Base-by-base conservation (phyloP, 1,140 invertebrate species). In the Choristoneura fumiferana region DNA sequence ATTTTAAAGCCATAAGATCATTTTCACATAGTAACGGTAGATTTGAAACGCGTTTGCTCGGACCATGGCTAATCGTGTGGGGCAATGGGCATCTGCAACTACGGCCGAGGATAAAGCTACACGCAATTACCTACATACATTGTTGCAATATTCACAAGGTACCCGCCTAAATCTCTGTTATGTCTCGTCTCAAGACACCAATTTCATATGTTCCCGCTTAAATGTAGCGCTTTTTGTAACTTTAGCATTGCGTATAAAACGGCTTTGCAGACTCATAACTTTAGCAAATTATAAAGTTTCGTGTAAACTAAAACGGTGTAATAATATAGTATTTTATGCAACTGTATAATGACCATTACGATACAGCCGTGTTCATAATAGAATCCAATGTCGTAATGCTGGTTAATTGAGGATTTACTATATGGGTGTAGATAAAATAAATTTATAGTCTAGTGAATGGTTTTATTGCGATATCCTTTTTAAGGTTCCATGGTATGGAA, bases 191-290 rank as follows among this genome's bases (percentile, higher is more conserved):
- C 43, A 29, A 29, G 43, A n/a, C 43, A n/a, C 13, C 22, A n/a
- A 13, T 49, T 49, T 49, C 12, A 49, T 4, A 49, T 13, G 18
- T 22, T 15, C 43, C 15, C 17, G 15, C n/a, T 0, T 49, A 49
- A 49, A 17, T 22, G 43, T 4, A 49, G n/a, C 43, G 18, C 43
- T 13, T 49, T 49, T 49, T 49, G 43, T 49, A 49, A 49, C 22
- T 49, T 49, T 0, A 5, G 18, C 43, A 1, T 43, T 43, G 9
- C 22, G 43, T 22, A 49, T 29, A 2, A 29, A 29, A 29, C 43
- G 12, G 18, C 43, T 49, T 49, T 12, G 6, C 9, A 8, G 17
- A 22, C 17, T 22, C 22, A n/a, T 0, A 49, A 18, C 12, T 49
- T 49, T 17, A 13, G 18, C 22, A 22, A 49, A 49, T 22, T 49